A percentile compares a stretch with the other conserved stretches of the same genome.
phyloP scores from a whole-genome alignment of 2,888 invertebrate genomes.

The Nebria salina region DNA sequence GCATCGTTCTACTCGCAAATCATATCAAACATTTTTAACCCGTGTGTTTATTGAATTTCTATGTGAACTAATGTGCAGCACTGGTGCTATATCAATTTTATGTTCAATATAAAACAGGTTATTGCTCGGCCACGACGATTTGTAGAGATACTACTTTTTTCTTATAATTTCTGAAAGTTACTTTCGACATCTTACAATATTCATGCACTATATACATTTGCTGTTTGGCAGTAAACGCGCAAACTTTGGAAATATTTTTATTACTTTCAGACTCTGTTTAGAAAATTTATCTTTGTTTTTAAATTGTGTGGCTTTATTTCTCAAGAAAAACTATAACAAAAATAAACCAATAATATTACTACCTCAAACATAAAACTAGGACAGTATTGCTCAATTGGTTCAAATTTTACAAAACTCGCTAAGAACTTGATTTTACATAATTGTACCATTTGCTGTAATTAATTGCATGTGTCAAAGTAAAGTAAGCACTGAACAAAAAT shows the following conservation, averaged over 20 bases:
- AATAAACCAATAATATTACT: no score
- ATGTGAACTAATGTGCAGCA: constrained; percentile 35
- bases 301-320: neutral
- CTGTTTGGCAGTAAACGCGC: neutral
- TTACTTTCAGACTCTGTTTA: neutral
- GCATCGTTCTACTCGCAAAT: constrained; percentile 29
- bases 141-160: constrained; percentile 15
- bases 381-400: no score
- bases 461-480: no score
- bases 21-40: constrained; percentile 41
- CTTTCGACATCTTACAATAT: constrained; percentile 22
- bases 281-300: neutral
- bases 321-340: no score
- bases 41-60: constrained; percentile 43
- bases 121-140: constrained; percentile 33
- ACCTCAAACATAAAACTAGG: no score
- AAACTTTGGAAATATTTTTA: neutral
- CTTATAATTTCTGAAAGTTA: constrained; percentile 40
- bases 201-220: neutral
- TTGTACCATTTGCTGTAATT: no score
- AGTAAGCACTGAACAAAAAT: no score
- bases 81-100: constrained; percentile 29
- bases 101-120: constrained; percentile 35
- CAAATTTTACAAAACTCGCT: no score
- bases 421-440: no score